Percentiles rank a stretch among this genome's conserved stretches.
phyloP scores from a whole-genome alignment of 2,888 invertebrate species.

The Acheta domesticus region DNA sequence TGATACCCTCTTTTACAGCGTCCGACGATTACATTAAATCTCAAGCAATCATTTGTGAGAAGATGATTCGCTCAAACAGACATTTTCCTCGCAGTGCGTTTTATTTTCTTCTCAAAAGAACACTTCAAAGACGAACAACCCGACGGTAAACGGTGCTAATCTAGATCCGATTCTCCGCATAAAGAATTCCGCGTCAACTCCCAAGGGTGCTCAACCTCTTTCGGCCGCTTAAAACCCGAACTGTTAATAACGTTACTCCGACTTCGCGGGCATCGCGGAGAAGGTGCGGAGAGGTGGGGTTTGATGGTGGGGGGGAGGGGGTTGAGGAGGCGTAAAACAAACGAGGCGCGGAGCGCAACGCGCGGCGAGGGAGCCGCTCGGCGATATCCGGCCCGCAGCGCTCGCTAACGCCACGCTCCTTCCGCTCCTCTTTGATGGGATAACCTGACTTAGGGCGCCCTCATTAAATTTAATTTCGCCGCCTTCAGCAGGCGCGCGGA shows the following conservation, averaged over 20 bases:
- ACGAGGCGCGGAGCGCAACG: background rate
- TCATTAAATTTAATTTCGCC: constrained; percentile 1
- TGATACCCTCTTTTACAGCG: background rate
- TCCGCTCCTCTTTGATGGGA: background rate
- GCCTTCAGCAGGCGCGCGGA: background rate
- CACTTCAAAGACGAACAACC: background rate
- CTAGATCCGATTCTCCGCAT: background rate
- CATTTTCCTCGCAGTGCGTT: background rate
- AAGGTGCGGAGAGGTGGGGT: too few species aligned
- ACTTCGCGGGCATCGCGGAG: too few species aligned
- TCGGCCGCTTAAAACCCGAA: background rate
- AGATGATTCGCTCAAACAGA: too few species aligned
- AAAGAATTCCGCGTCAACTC: background rate
- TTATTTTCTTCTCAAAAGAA: background rate
- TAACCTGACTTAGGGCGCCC: constrained; percentile 10
- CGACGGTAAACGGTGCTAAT: background rate
- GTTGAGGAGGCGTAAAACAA: background rate
- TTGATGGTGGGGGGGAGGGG: too few species aligned
- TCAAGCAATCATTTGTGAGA: background rate
- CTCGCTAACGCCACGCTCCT: background rate
- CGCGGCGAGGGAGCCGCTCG: background rate
- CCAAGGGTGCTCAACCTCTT: background rate
- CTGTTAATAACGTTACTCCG: constrained; percentile 5
- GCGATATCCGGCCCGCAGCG: background rate
- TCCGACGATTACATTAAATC: background rate